Evolutionary conservation across 2,888 invertebrate genomes (phyloP).

Genomic region (Pyrocoelia pectoralis): DNA sequence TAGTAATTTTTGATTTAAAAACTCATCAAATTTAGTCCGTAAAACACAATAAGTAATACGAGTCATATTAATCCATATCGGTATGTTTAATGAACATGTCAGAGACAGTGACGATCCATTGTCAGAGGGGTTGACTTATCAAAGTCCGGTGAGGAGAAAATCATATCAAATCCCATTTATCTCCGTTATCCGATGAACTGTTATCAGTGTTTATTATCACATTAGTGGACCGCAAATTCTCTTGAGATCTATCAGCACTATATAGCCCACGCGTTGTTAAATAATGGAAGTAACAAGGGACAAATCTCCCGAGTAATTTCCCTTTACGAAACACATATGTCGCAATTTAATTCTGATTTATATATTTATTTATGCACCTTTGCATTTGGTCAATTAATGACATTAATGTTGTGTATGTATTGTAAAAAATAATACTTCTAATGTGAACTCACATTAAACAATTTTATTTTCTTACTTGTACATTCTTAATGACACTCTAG

Average conservation of each 20-base stretch:
- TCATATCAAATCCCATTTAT: constrained; percentile 43
- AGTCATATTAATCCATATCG: constrained; percentile 49
- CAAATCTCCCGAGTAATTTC: constrained; percentile 33
- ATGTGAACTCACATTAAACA: too few species aligned
- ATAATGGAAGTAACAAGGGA: constrained; percentile 28
- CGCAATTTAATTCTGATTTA: constrained; percentile 17
- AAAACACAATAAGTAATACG: constrained; percentile 50
- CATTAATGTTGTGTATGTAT: too few species aligned
- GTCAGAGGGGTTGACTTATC: constrained; percentile 46
- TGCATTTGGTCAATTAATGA: background rate
- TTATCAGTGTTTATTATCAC: constrained; percentile 48
- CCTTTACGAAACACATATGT: constrained; percentile 27
- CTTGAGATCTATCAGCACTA: constrained; percentile 31
- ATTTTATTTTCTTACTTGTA: too few species aligned
- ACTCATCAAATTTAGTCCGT: constrained; percentile 49
- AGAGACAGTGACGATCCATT: constrained; percentile 49
- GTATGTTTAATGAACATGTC: constrained; percentile 56
- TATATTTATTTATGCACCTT: constrained; percentile 6
- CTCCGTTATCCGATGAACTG: constrained; percentile 40
- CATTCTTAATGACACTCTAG: too few species aligned
- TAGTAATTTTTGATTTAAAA: constrained; percentile 33
- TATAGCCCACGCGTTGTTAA: constrained; percentile 27
- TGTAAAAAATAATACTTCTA: too few species aligned
- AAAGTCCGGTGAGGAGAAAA: constrained; percentile 38
- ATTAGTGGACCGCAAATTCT: constrained; percentile 44